Conservation (phyloP, 2,797 vertebrate species). For the Percopsis omiscomaycus region DNA sequence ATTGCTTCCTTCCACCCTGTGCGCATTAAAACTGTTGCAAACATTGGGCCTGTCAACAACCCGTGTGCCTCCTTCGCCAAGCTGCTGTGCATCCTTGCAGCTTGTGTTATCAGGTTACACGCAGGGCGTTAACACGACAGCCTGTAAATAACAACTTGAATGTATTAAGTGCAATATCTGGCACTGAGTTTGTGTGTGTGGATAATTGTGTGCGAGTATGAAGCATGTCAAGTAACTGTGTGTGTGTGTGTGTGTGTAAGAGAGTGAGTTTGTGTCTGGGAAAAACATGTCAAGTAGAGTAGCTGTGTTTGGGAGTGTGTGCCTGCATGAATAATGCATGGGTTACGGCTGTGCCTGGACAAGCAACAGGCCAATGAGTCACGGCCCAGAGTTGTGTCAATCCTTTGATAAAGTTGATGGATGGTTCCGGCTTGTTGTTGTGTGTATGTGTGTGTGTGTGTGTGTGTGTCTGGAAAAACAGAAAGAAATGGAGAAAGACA, state of each 20-base stretch:
- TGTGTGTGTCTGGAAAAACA: neutral
- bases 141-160: too few species aligned
- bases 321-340: constrained; percentile 36
- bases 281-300: neutral
- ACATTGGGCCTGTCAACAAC: too few species aligned
- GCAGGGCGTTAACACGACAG: too few species aligned
- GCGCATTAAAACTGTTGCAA: too few species aligned
- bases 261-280: neutral
- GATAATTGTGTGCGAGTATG: neutral
- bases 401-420: neutral
- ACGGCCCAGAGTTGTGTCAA: constrained; percentile 28
- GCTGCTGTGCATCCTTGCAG: too few species aligned
- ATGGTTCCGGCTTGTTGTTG: neutral
- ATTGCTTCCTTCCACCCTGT: too few species aligned
- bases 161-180: too few species aligned
- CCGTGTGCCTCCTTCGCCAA: too few species aligned
- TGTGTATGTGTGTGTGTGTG: neutral
- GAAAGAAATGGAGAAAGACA: too few species aligned
- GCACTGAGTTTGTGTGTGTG: too few species aligned
- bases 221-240: constrained; percentile 1
- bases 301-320: constrained; percentile 2
- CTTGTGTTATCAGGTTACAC: too few species aligned
- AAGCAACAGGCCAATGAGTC: constrained; percentile 36
- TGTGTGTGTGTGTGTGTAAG: neutral
- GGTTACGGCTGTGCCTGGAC: constrained; percentile 18